Evolutionary conservation across 2,113 vertebrate species (phyloP), one percentile per base, ranked within the genome.

Genomic region (Pollachius pollachius): DNA sequence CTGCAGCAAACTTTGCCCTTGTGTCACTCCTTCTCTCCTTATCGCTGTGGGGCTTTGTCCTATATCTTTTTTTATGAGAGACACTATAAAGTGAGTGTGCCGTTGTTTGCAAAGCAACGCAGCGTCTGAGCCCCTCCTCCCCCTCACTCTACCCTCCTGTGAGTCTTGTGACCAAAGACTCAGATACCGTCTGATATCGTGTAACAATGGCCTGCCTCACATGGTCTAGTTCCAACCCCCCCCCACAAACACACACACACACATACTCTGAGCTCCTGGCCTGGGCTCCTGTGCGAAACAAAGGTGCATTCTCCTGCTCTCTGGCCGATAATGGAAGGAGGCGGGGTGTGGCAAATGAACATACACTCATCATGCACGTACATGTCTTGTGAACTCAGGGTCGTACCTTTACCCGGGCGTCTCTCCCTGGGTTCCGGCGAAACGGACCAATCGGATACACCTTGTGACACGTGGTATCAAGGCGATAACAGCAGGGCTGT

Each of bases 171-270:
- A 90, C 84, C 75, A 52, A 15, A 52, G 67, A 68, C 83, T 84
- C 67, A 84, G 84, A 87, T 89, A 89, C 83, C 88, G 83, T 78
- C 80, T 87, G 74, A 78, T 89, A 85, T 89, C 85, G 41, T 77
- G 76, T 89, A 89, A 90, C 89, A 90, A 89, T 89, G 81, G 77
- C 58, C 73, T 75, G 83, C 74, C 81, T 88, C 86, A 89, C 83
- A 84, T 73, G 82, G 81, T 79, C 67, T 75, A 70, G 15, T n/a
- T 83, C 6, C 30, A 2, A 2, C 30, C 84, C 79, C 85, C 41
- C 8, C 37, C 5, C 37, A 41, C 76, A 41, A 1, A 41, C 37
- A 41, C 37, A 48, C 9, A 48, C 41, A 48, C 41, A 48, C 41
- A 48, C 41, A 48, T 9, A 48, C 41, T 48, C 73, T 80, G 68